phyloP scores from a whole-genome alignment of 2,888 invertebrate species.

The Polylopha cassiicola region DNA sequence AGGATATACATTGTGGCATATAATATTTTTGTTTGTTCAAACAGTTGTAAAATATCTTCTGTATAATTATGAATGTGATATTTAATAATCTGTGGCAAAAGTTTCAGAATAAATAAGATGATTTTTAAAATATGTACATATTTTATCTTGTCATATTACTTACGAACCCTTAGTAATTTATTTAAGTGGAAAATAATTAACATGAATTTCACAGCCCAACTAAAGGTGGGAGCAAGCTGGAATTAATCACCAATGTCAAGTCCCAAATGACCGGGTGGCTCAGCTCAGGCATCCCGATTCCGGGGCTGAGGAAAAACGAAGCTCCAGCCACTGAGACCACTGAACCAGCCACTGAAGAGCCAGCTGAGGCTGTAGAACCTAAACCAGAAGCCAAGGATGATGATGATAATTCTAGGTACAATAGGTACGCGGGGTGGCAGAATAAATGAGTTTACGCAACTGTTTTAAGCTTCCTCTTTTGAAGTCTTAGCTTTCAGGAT shows the following conservation, averaged over 20 bases:
- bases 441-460: constrained; percentile 66
- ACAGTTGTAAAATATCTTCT: too few species aligned
- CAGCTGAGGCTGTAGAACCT: constrained; percentile 56
- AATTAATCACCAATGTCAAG: constrained; percentile 92
- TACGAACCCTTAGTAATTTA: too few species aligned
- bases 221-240: constrained; percentile 83
- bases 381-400: constrained; percentile 81
- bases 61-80: too few species aligned
- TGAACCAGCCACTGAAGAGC: constrained; percentile 60
- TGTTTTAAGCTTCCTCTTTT: constrained; percentile 26
- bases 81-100: too few species aligned
- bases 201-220: constrained; percentile 86
- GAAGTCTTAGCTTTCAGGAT: too few species aligned
- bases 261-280: constrained; percentile 92
- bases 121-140: constrained; percentile 32
- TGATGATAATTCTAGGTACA: constrained; percentile 92
- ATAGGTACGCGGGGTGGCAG: constrained; percentile 81
- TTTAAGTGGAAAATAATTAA: too few species aligned
- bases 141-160: too few species aligned
- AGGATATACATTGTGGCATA: too few species aligned
- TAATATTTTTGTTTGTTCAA: too few species aligned
- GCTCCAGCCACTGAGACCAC: constrained; percentile 62
- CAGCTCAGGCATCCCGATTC: constrained; percentile 85
- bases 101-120: too few species aligned
- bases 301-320: constrained; percentile 84